Evolutionary conservation across 2,113 vertebrate species (phyloP).

Genomic region (Alces alces): DNA sequence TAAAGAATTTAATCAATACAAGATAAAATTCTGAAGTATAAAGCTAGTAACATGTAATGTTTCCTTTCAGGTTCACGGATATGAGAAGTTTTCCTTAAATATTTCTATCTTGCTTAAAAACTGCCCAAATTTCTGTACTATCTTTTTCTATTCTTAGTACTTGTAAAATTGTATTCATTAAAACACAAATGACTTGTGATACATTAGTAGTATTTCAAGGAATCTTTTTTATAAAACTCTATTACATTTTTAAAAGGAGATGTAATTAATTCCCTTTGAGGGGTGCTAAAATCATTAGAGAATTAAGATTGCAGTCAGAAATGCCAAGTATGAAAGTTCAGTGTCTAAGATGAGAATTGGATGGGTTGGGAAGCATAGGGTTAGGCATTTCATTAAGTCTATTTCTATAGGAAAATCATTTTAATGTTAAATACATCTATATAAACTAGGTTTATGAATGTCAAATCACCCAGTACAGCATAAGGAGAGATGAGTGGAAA

Average conservation of each 20-base stretch:
- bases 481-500: background rate
- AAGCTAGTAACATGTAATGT: background rate
- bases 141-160: background rate
- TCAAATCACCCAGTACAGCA: background rate
- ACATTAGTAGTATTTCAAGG: background rate
- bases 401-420: background rate
- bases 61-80: background rate
- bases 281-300: background rate
- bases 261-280: background rate
- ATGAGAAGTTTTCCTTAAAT: background rate
- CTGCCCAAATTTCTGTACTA: background rate
- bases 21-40: background rate
- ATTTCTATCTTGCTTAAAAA: background rate
- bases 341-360: background rate
- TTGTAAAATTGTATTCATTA: background rate
- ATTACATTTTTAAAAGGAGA: background rate
- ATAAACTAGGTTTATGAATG: background rate
- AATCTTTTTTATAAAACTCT: background rate
- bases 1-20: background rate
- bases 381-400: background rate
- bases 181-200: background rate
- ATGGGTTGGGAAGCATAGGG: background rate
- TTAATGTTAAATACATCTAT: background rate
- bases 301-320: background rate
- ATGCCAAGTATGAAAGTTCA: background rate